Evolutionary conservation across 2,888 invertebrate genomes (phyloP).

Genomic region (Polymixis lichenea): DNA sequence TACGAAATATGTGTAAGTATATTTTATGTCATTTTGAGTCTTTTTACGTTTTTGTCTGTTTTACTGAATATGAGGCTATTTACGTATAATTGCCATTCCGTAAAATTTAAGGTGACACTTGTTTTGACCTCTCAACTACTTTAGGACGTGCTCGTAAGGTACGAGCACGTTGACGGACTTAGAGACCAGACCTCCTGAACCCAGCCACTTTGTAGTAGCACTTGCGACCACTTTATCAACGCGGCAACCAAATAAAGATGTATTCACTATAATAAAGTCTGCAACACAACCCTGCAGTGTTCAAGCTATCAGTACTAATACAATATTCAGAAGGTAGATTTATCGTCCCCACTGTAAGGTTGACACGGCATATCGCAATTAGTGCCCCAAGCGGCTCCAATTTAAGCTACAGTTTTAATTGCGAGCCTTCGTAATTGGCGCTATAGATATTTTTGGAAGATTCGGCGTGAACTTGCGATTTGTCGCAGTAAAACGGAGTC

Average conservation of each 20-base stretch:
- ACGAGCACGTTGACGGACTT: too few species aligned
- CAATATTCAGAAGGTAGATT: constrained; percentile 43
- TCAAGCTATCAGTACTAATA: background rate
- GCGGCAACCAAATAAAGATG: background rate
- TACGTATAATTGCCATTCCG: too few species aligned
- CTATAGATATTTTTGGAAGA: constrained; percentile 54
- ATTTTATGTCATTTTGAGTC: too few species aligned
- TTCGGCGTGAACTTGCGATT: constrained; percentile 1
- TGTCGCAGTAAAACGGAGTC: background rate
- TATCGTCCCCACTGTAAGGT: constrained; percentile 24
- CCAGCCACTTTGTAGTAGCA: too few species aligned
- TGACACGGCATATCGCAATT: constrained; percentile 61
- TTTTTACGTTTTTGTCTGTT: too few species aligned
- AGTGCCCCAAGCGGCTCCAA: constrained; percentile 42
- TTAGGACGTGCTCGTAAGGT: too few species aligned
- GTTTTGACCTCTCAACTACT: too few species aligned
- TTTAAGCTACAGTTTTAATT: constrained; percentile 65
- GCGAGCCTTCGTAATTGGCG: constrained; percentile 59
- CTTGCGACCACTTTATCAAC: too few species aligned
- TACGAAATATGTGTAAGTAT: too few species aligned
- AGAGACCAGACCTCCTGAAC: too few species aligned
- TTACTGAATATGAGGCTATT: too few species aligned
- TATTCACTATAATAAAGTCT: background rate
- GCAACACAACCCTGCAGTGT: background rate
- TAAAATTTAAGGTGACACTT: too few species aligned